Base-by-base conservation (phyloP, 2,888 invertebrate genomes). In the Herminia tarsipennalis region DNA sequence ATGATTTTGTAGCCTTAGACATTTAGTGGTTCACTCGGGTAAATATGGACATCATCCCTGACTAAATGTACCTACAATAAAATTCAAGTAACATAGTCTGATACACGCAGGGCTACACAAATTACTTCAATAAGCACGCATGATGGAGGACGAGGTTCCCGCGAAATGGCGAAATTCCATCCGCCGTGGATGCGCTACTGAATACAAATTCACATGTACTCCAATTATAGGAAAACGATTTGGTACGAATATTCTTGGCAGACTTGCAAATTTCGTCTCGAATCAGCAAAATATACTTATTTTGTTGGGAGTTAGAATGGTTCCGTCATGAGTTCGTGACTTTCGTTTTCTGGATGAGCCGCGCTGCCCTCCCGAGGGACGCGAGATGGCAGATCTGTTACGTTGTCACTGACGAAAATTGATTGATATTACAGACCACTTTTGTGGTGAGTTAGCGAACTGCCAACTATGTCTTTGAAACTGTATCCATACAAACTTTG, bases 181-280 rank as follows among this genome's bases (percentile, higher is more conserved):
- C 85, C 86, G 80, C 83, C 76, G 81, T 85, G 78, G 87, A 88
- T 88, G 88, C 88, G 88, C 88, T 78, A 83, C 89, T 89, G 90
- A 91, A 91, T 91, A 91, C 90, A 88, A 90, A 91, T 91, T 89
- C 89, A 88, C 85, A 91, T 90, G 89, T 90, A 90, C 88, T 90
- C 90, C 90, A 91, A 91, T 91, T 91, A 91, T 90, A 90, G 90
- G 90, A 91, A 91, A 91, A 91, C 90, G 90, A 91, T 91, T 90
- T 90, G 87, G 83, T 89, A 88, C 83, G 86, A 89, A 91, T 90
- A 89, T 90, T 89, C 89, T 90, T 90, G 90, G 90, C 90, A 89
- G 88, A 91, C 88, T 91, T 91, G 90, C 90, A 91, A 90, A 90
- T 90, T 88, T 87, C 76, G 79, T 73, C 83, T 84, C 75, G 85